Base-by-base conservation (phyloP, 2,888 invertebrate species). In the Callosobruchus maculatus region DNA sequence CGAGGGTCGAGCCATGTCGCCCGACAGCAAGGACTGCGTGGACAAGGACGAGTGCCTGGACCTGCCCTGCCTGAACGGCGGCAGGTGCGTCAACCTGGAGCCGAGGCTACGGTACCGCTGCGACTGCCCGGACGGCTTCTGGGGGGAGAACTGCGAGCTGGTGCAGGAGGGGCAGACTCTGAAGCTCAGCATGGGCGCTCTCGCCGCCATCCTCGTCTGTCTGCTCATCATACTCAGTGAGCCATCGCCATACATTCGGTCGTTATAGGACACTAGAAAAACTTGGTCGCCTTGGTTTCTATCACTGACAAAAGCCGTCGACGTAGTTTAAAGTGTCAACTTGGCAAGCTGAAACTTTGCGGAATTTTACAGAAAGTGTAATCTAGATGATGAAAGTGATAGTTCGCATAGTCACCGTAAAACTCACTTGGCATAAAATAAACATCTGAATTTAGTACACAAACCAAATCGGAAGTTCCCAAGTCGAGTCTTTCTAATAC, bases 131-230 rank as follows among this genome's bases (percentile, higher is more conserved):
- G 95, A 96, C 83, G 96, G 97, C 80, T 97, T 94, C 89, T 96
- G 95, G 94, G 97, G 97, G 83, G 95, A 95, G 87, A 95, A 96
- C 89, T 97, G 98, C 88, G 97, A 96, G 86, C 92, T 96, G 81
- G 93, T 96, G 79, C 95, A 96, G 86, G 97, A 98, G 87, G 97
- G 97, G 83, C 96, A 96, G 89, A 96, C 96, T 79, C 91, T 98
- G 84, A 97, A 97, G 86, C 92, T 99, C 86, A 97, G 97, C 89
- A 96, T 96, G 93, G 97, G 97, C 81, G 98, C 98, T 78, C 91
- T 99, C 82, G 97, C 98, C 78, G 97, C 98, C 85, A 98, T 99
- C 87, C 92, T 99, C 87, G 96, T 98, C 89, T 98, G 98, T 89
- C 93, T 98, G 85, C 93, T 98, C 88, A 95, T 97, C 88, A 96